Evolutionary conservation across 1,140 invertebrate species (phyloP).

Genomic region (Metaphire vulgaris): DNA sequence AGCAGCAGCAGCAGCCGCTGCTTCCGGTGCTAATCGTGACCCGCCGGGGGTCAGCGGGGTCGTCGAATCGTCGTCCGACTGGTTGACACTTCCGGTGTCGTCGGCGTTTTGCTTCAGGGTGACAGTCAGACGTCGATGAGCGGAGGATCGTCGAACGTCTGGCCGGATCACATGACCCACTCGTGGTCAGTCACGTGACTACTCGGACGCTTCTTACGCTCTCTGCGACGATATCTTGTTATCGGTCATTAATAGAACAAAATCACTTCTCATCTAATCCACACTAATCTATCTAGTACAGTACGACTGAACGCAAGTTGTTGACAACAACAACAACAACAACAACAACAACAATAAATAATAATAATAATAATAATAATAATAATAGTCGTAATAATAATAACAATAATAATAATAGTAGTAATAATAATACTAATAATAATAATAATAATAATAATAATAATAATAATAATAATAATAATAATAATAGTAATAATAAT

Average conservation of each 20-base stretch:
- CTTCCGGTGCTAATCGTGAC: not conserved
- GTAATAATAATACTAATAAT: not conserved
- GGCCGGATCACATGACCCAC: not conserved
- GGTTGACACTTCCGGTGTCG: not conserved
- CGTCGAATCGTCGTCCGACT: too few relatives aligned
- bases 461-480: not conserved
- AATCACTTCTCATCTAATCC: too few relatives aligned
- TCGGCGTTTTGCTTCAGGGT: not conserved
- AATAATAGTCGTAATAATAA: not conserved
- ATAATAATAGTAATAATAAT: not conserved
- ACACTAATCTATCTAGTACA: too few relatives aligned
- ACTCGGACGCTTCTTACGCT: too few relatives aligned
- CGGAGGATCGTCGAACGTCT: not conserved
- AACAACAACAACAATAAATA: not conserved
- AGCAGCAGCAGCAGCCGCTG: too few relatives aligned
- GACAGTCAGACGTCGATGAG: not conserved
- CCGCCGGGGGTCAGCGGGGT: too few relatives aligned
- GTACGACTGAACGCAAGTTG: too few relatives aligned
- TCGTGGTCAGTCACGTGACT: too few relatives aligned
- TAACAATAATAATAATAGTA: not conserved
- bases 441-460: not conserved
- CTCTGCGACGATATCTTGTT: too few relatives aligned
- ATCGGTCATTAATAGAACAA: too few relatives aligned
- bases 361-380: not conserved
- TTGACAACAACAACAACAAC: not conserved